Evolutionary conservation across 2,113 vertebrate species (phyloP), one percentile per base, ranked within the genome.

Genomic region (Crotalus viridis): DNA sequence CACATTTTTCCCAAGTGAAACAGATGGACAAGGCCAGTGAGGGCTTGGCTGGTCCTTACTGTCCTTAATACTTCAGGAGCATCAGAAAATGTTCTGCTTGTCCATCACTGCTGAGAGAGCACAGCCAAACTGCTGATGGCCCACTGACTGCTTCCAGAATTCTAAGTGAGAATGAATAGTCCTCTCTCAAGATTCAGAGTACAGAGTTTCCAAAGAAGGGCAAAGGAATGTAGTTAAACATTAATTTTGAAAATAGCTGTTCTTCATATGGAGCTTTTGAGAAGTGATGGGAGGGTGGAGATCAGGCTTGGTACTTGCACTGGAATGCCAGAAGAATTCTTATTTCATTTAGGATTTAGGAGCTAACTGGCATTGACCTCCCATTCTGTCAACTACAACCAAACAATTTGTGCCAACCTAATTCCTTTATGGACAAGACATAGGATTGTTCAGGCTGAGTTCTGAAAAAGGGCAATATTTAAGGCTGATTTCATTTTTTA

Each of bases 321-420:
- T 92, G 1, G 91, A 85, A 93, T 86, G 93, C 48, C 95, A 93
- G 28, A 95, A 87, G 90, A 64, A 91, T 92, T 95, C 94, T 90
- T 85, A 17, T 28, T 89, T 6, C 54, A 39, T 24, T 92, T 54
- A 88, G 89, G 55, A 52, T 46, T 46, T 22, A 46, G 91, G 52
- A 94, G 46, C 12, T 93, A 88, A 93, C 93, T 39, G 91, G 48
- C 91, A 7, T 43, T 74, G 48, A 17, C 93, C 28, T 0, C 94
- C 93, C 59, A 92, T 89, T 92, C 91, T 69, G 43, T 48, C 46
- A 93, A 86, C 90, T 1, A 0, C 24, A 91, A 13, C 21, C n/a
- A 91, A 94, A 26, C 81, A 93, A 46, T 22, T 39, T 46, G 5
- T 28, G 22, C 64, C 28, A 92, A 2, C 93, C 92, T 48, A 61